Conservation (phyloP, 2,797 vertebrate genomes). For the Periophthalmus magnuspinnatus region DNA sequence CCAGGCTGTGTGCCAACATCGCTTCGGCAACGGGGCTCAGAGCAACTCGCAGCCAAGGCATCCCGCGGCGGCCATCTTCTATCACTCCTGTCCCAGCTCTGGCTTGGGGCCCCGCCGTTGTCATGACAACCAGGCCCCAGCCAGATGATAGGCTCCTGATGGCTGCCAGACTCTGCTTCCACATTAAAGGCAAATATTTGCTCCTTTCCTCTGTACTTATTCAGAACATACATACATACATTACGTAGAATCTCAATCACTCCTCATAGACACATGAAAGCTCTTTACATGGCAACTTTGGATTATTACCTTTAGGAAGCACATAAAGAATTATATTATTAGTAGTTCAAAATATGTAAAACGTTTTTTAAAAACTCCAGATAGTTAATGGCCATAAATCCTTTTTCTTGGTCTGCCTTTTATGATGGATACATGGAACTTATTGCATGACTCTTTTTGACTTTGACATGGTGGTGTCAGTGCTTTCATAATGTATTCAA, state of each 20-base stretch:
- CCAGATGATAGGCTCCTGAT: constrained; percentile 34
- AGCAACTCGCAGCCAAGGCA: constrained; percentile 62
- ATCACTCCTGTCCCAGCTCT: constrained; percentile 45
- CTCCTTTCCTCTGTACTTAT: background rate
- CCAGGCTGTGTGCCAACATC: constrained; percentile 31
- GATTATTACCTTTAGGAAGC: too few species aligned
- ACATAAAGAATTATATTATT: too few species aligned
- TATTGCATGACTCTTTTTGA: too few species aligned
- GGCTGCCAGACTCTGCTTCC: constrained; percentile 17
- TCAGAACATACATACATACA: background rate
- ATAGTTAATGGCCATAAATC: too few species aligned
- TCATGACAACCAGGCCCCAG: constrained; percentile 49
- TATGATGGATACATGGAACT: too few species aligned
- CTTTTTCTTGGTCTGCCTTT: too few species aligned
- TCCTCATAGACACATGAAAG: background rate
- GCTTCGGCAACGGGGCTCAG: constrained; percentile 54
- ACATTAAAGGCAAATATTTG: constrained; percentile 21
- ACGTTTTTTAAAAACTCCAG: too few species aligned
- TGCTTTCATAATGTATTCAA: too few species aligned
- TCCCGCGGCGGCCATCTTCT: constrained; percentile 65
- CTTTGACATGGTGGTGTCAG: too few species aligned
- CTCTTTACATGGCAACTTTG: too few species aligned
- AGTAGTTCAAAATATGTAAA: too few species aligned
- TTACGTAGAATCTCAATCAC: background rate
- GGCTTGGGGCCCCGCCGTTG: constrained; percentile 56